Evolutionary conservation across 2,113 vertebrate species (phyloP).

Genomic region (Epinephelus cyanopodus): DNA sequence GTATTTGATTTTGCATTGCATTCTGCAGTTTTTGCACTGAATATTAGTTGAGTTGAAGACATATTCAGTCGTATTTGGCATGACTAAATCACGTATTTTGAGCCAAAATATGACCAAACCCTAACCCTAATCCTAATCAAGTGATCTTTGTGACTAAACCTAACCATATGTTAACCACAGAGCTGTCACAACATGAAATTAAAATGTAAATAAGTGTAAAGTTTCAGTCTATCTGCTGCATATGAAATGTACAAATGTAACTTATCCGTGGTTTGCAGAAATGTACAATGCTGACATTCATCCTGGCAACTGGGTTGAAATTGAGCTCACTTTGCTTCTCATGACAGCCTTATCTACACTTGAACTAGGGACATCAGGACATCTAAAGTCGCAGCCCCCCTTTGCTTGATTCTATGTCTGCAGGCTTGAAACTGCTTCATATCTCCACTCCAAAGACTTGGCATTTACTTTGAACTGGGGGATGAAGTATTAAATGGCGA

Average conservation of each 20-base stretch:
- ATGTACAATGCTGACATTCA: too few relatives aligned
- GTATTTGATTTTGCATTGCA: not conserved
- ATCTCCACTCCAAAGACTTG: constrained; percentile 70
- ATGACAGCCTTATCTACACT: constrained; percentile 43
- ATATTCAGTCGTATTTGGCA: too few relatives aligned
- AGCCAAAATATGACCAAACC: too few relatives aligned
- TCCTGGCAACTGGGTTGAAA: not conserved
- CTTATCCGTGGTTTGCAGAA: too few relatives aligned
- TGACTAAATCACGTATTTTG: too few relatives aligned
- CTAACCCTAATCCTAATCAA: too few relatives aligned
- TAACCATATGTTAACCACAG: too few relatives aligned
- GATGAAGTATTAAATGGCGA: constrained; percentile 75
- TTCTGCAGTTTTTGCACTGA: not conserved
- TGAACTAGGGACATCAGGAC: constrained; percentile 50
- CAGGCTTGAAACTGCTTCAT: constrained; percentile 57
- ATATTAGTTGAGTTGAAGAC: not conserved
- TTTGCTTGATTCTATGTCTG: constrained; percentile 22
- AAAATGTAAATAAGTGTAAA: too few relatives aligned
- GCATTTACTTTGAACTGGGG: constrained; percentile 80
- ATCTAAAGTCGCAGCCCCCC: constrained; percentile 49
- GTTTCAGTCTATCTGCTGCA: too few relatives aligned
- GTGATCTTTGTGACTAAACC: too few relatives aligned
- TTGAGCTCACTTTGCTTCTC: not conserved
- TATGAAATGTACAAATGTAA: too few relatives aligned
- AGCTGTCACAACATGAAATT: too few relatives aligned